phyloP scores from a whole-genome alignment of 2,888 invertebrate species.

The Nysson spinosus region DNA sequence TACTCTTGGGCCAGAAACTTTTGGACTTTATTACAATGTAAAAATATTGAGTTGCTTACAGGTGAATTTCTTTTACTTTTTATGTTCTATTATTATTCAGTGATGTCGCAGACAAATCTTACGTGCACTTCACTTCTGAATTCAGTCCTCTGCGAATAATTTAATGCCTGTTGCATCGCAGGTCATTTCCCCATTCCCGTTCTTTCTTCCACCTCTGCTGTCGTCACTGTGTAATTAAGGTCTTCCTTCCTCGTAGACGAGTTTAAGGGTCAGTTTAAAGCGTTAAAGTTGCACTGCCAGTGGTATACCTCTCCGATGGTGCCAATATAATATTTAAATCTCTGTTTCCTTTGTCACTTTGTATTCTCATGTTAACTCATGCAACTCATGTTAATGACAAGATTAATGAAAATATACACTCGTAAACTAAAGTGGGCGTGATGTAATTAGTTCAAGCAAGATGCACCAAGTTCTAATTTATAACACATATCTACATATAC shows the following conservation, averaged over 20 bases:
- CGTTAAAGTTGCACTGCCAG: background rate
- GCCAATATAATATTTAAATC: background rate
- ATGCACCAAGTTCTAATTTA: too few species aligned
- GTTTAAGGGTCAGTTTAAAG: constrained; percentile 24
- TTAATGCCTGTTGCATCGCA: constrained; percentile 42
- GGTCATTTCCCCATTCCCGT: constrained; percentile 25
- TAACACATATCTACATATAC: too few species aligned
- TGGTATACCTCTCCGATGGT: background rate
- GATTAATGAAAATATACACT: too few species aligned
- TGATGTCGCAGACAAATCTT: background rate
- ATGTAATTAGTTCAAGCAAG: too few species aligned
- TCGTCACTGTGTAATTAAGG: constrained; percentile 39
- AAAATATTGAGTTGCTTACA: too few species aligned
- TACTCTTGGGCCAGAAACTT: too few species aligned
- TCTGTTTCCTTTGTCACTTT: background rate
- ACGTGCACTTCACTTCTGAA: background rate
- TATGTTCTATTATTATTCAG: constrained; percentile 2
- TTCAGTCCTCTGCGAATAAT: constrained; percentile 33
- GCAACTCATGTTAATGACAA: too few species aligned
- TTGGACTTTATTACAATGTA: too few species aligned
- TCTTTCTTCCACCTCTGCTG: constrained; percentile 12
- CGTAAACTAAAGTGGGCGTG: too few species aligned
- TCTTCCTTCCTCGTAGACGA: constrained; percentile 10
- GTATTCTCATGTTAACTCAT: too few species aligned
- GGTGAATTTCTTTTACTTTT: too few species aligned